Conservation (phyloP, 2,797 vertebrate species). For the Spheniscus humboldti region DNA sequence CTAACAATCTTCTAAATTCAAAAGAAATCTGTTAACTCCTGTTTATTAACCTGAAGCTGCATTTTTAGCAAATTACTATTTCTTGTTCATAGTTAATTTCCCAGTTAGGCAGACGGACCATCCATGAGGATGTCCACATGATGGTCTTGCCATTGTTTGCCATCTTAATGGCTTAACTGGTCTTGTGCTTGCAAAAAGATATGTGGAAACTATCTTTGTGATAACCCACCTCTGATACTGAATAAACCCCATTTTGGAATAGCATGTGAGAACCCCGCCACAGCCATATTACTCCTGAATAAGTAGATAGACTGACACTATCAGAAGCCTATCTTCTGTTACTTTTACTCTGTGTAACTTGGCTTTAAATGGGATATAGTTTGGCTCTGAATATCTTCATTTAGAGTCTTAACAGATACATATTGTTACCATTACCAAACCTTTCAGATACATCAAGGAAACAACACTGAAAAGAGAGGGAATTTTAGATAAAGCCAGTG, state of each 20-base stretch:
- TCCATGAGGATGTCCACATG: neutral
- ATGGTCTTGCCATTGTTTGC: neutral
- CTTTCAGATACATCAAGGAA: neutral
- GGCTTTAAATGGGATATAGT: neutral
- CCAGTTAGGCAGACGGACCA: neutral
- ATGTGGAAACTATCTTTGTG: neutral
- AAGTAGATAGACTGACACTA: accelerated
- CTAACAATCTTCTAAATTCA: neutral
- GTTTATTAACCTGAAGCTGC: neutral
- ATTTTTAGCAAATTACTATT: neutral
- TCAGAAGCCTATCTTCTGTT: neutral
- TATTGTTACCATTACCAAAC: neutral
- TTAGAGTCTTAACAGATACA: neutral
- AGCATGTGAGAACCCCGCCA: neutral
- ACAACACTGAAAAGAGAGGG: neutral
- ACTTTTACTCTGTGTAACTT: neutral
- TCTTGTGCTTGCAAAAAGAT: neutral
- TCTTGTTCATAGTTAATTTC: neutral
- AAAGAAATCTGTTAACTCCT: neutral
- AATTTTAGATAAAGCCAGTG: neutral
- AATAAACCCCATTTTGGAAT: neutral
- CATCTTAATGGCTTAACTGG: neutral
- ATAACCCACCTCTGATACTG: neutral
- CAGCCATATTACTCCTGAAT: neutral
- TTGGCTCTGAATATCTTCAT: neutral